Base-by-base conservation (phyloP, 2,113 vertebrate species). In the Penelope pileata region DNA sequence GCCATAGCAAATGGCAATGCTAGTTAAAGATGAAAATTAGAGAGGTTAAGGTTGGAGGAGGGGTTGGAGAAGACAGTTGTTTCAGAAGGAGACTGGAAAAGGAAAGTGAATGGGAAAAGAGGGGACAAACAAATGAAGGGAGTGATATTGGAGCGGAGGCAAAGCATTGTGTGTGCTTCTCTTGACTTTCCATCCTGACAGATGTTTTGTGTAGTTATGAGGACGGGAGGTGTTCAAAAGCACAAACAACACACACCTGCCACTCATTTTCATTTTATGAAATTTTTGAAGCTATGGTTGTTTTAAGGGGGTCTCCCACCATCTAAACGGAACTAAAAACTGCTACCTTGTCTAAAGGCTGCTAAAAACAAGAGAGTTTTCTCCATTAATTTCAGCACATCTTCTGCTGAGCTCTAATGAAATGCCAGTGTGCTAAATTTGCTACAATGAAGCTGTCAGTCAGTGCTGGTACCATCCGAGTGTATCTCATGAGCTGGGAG, bases 361-460 rank as follows among this genome's bases (percentile, higher is more conserved):
- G 40, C 62, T 72, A 36, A 79, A 94, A 94, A 53, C 54, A 56
- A 27, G 12, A 82, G 54, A n/a, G 13, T 64, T 66, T 91, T 48
- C 30, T 43, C 43, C 66, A 38, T 64, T 69, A 56, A 87, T 86
- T 86, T 79, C 81, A 69, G 2, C 58, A 34, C 63, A 10, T 75
- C 40, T 88, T 60, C n/a, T 84, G 4, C 24, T 69, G 58, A 88
- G 70, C 32, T 59, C 34, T 87, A 88, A 67, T 90, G n/a, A 83
- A 90, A 88, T 78, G 36, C 64, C 68, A 88, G 10, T 72, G 38
- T 91, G 47, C 72, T 2, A 3, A 90, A 83, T 91, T 78, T 59
- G 43, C 66, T 81, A 19, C 78, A 81, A 94, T 75, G 88, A 75
- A 92, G 73, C 60, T 91, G 90, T 95, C 94, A 90, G 69, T 88